Evolutionary conservation across 2,888 invertebrate species (phyloP), one percentile per base, ranked within the genome.

Genomic region (Agriopis aurantiaria): DNA sequence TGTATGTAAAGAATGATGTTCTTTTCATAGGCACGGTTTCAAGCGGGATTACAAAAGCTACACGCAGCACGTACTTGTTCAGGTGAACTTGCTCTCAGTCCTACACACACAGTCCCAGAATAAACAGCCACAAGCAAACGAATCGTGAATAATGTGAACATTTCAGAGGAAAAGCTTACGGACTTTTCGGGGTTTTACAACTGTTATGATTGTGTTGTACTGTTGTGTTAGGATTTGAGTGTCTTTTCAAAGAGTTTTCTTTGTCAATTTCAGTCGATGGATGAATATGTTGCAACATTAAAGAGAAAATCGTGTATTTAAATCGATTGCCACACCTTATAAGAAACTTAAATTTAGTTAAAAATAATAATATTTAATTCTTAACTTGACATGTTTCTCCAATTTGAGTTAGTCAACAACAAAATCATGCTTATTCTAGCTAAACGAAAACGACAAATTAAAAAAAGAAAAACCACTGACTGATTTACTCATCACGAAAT

Each of bases 41-140:
- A 48, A 33, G 8, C 57, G 17, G 57, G 65, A 62, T 61, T 59
- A 62, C 52, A 46, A 65, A 65, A 69, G 59, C 57, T 51, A 55
- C 61, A 60, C 51, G 40, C 46, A 62, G 14, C 52, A 43, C 33
- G 51, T 56, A 52, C 33, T n/a, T n/a, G 53, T 56, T 56, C 65
- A 69, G 60, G 65, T 69, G 56, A 61, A 40, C 59, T 61, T n/a
- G 11, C 53, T 58, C 56, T 55, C 46, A 64, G 68, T 67, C 74
- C 72, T 73, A 67, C 45, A 67, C 63, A 73, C 72, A 75, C 72
- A 72, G 6, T 17, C 64, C 65, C 49, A 55, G 60, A 69, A 72
- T 70, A 74, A 71, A 75, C 72, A 70, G 40, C 60, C 65, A 62
- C 57, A 69, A 52, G 65, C 57, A 62, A 61, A 69, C 56, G 60